These are phyloP conservation scores for Xiphophorus couchianus DNA, from an alignment of 2,113 vertebrate genomes.

Conservation along the genomic window DNA sequence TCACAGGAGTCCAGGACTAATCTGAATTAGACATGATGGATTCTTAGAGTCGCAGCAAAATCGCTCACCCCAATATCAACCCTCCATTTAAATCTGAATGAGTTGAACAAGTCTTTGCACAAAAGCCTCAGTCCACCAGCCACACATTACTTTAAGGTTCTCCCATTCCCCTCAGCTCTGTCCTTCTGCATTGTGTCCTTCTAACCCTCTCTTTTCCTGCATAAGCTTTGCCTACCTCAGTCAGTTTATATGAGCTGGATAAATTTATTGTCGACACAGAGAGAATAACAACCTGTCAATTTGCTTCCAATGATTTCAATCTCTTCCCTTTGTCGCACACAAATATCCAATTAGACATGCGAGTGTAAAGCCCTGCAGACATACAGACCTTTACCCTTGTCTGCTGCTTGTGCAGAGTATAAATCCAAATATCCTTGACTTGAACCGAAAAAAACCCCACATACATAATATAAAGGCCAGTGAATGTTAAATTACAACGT, in stretches of 20 bases:
- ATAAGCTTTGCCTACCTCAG: conserved; percentile 54
- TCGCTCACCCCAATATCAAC: conserved; percentile 58
- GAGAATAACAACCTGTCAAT: conserved; percentile 56
- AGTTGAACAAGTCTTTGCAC: conserved; percentile 55
- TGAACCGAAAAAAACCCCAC: neutral
- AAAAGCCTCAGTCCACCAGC: conserved; percentile 55
- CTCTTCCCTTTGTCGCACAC: conserved; percentile 1
- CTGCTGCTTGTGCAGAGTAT: neutral
- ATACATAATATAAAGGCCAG: conserved; percentile 7
- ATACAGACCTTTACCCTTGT: neutral
- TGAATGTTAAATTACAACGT: conserved; percentile 15
- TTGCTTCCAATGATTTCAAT: conserved; percentile 34
- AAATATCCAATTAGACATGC: neutral
- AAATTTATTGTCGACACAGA: conserved; percentile 54
- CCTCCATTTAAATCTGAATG: conserved; percentile 58
- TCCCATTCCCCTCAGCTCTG: conserved; percentile 24
- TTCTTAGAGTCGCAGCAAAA: conserved; percentile 49
- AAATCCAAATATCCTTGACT: conserved; percentile 7
- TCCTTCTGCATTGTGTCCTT: neutral
- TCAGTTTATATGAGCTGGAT: conserved; percentile 33
- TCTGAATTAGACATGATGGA: conserved; percentile 64
- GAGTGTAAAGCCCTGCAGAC: neutral
- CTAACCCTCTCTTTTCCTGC: conserved; percentile 35
- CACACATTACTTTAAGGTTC: conserved; percentile 58
- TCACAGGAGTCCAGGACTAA: conserved; percentile 52